These are phyloP conservation scores for Sarcophilus harrisii DNA, from an alignment of 2,797 vertebrate genomes.

Conservation along the genomic window DNA sequence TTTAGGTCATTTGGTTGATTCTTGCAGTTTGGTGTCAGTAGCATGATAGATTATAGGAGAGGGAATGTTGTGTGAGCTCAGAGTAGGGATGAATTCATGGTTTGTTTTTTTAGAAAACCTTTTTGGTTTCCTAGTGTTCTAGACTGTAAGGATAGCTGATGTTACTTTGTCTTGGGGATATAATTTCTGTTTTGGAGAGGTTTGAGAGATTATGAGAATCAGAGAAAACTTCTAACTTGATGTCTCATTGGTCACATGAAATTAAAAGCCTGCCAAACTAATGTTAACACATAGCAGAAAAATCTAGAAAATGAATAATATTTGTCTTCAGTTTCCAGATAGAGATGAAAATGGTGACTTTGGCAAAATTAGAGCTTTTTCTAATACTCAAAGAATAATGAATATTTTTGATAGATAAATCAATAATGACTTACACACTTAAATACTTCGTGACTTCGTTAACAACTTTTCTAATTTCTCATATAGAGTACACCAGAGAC, in stretches of 20 bases:
- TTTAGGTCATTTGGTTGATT: background rate
- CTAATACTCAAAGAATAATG: background rate
- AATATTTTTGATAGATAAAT: background rate
- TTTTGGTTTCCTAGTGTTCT: background rate
- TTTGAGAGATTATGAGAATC: background rate
- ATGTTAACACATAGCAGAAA: background rate
- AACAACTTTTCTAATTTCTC: background rate
- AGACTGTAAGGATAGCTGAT: background rate
- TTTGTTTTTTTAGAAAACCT: background rate
- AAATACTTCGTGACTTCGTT: background rate
- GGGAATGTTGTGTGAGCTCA: background rate
- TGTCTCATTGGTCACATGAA: background rate
- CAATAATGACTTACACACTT: background rate
- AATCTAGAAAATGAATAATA: background rate
- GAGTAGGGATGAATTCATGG: background rate
- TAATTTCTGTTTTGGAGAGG: background rate
- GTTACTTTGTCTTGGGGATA: background rate
- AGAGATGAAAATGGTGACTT: background rate
- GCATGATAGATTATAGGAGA: background rate
- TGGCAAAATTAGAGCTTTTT: background rate
- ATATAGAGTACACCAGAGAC: background rate
- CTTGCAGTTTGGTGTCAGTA: background rate
- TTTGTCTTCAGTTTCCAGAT: background rate
- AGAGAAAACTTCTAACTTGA: background rate
- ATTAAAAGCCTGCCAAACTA: background rate